A percentile compares a stretch with the other conserved stretches of the same genome.
phyloP scores from a whole-genome alignment of 2,888 invertebrate species.

The Diplolepis rosae region DNA sequence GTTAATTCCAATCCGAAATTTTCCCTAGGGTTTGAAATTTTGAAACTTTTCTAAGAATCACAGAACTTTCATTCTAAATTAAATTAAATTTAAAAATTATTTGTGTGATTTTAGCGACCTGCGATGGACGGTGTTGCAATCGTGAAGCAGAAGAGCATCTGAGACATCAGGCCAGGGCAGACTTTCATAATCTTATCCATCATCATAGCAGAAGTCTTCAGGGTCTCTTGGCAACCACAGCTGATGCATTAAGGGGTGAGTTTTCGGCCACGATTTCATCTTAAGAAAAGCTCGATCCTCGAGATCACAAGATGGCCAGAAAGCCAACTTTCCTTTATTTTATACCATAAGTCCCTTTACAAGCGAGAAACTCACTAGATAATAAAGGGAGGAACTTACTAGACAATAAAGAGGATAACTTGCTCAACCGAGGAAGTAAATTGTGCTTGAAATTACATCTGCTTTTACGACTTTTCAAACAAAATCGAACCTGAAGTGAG shows the following conservation, averaged over 20 bases:
- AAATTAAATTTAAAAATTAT: background rate
- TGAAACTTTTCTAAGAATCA: too few species aligned
- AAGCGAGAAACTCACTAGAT: background rate
- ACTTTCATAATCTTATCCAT: constrained; percentile 82
- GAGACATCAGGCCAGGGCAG: constrained; percentile 77
- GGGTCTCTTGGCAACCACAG: constrained; percentile 84
- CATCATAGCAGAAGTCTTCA: constrained; percentile 84
- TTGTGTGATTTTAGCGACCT: constrained; percentile 74
- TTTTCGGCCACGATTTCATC: constrained; percentile 40
- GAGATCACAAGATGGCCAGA: background rate
- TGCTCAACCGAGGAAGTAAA: background rate
- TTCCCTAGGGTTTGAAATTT: too few species aligned
- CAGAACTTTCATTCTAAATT: too few species aligned
- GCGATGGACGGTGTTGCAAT: constrained; percentile 82
- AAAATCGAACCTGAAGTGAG: background rate
- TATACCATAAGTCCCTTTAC: background rate
- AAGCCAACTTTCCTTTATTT: constrained; percentile 3
- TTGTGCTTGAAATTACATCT: background rate
- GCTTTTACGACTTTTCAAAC: background rate
- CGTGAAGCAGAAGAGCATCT: constrained; percentile 79
- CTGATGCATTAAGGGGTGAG: constrained; percentile 85
- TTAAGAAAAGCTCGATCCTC: background rate
- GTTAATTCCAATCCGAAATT: too few species aligned
- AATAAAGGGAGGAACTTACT: background rate
- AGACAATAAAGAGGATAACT: background rate